phyloP scores from a whole-genome alignment of 1,140 invertebrate species.

The Cydia pomonella region DNA sequence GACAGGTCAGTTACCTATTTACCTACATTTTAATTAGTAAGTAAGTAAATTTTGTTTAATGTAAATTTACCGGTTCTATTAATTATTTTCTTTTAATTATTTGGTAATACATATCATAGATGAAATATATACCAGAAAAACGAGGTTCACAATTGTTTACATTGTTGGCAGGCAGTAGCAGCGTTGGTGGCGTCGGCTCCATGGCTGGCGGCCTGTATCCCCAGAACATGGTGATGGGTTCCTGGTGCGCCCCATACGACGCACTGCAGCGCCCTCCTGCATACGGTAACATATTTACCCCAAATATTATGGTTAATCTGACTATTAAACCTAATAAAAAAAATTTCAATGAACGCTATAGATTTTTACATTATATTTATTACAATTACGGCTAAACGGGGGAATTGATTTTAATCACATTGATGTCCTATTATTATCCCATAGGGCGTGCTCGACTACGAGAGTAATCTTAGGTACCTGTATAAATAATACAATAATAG shows the following conservation, averaged over 20 bases:
- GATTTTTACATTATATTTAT: too few relatives aligned
- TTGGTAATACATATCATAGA: background rate
- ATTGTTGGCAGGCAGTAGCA: constrained; percentile 3
- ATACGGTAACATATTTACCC: constrained; percentile 81
- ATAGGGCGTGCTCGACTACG: too few relatives aligned
- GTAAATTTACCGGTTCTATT: too few relatives aligned
- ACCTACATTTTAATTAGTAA: background rate
- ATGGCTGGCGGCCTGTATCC: constrained; percentile 66
- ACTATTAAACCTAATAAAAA: background rate
- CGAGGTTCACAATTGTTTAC: background rate
- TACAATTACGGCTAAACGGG: too few relatives aligned
- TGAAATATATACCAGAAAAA: background rate
- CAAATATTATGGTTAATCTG: constrained; percentile 7
- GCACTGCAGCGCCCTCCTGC: constrained; percentile 88
- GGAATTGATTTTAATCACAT: too few relatives aligned
- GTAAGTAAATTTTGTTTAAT: too few relatives aligned
- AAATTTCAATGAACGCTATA: too few relatives aligned
- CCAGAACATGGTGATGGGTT: constrained; percentile 84
- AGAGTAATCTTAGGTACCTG: too few relatives aligned
- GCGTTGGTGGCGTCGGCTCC: constrained; percentile 55
- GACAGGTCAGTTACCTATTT: constrained; percentile 51
- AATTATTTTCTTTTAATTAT: background rate
- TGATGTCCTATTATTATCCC: too few relatives aligned
- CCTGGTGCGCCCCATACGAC: constrained; percentile 89
- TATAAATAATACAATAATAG: too few relatives aligned